These are phyloP conservation scores for Nasonovia ribisnigri DNA, from an alignment of 2,888 invertebrate species.

Conservation along the genomic window DNA sequence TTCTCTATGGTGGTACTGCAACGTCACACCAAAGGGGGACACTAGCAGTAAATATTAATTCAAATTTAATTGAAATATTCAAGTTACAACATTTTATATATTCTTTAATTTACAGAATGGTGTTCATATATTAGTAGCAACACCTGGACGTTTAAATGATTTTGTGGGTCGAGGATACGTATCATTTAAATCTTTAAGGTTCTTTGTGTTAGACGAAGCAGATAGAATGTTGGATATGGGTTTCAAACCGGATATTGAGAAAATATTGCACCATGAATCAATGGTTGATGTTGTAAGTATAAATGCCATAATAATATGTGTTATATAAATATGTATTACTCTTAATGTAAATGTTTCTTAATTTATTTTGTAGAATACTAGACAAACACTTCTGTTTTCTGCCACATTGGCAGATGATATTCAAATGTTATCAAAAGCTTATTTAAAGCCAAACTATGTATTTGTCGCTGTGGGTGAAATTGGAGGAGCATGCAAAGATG, in stretches of 20 bases:
- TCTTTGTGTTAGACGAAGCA: conserved; percentile 85
- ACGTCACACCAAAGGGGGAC: conserved; percentile 76
- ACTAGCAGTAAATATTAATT: conserved; percentile 1
- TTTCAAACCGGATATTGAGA: conserved; percentile 75
- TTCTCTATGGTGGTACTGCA: conserved; percentile 91
- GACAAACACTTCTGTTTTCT: conserved; percentile 81
- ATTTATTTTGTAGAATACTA: conserved; percentile 68
- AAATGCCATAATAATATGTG: not conserved
- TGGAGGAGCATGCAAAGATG: conserved; percentile 93
- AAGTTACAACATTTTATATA: not conserved
- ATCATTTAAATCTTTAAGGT: conserved; percentile 74
- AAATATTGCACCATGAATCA: conserved; percentile 76
- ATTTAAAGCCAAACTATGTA: conserved; percentile 80
- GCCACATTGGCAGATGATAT: conserved; percentile 82
- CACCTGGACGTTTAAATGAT: conserved; percentile 80
- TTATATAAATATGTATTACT: not conserved
- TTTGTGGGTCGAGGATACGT: conserved; percentile 75
- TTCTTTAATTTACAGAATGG: conserved; percentile 72
- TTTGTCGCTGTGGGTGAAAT: conserved; percentile 92
- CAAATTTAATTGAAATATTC: not conserved
- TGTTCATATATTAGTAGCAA: conserved; percentile 80
- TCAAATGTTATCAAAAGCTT: conserved; percentile 86
- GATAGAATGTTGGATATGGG: conserved; percentile 86
- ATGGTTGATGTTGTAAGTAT: conserved; percentile 75
- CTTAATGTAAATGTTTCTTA: not conserved